A percentile compares a stretch with the other conserved stretches of the same genome.
phyloP scores from a whole-genome alignment of 2,113 vertebrate species.

The Galemys pyrenaicus region DNA sequence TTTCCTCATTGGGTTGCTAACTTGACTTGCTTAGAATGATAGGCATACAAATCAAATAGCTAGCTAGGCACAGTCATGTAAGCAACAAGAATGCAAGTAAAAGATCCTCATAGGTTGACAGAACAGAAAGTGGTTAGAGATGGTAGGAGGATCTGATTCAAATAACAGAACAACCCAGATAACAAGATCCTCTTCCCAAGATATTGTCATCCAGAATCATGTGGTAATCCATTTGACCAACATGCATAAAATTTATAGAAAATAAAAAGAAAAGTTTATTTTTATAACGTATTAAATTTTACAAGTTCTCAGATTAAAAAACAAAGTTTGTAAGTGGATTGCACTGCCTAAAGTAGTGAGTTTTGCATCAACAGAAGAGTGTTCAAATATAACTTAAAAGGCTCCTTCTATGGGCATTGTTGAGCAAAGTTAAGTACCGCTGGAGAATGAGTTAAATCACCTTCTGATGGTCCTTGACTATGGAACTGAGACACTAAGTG shows the following conservation, averaged over 20 bases:
- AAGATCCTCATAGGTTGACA: not conserved
- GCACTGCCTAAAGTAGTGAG: not conserved
- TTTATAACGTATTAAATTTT: not conserved
- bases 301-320: conserved; percentile 13
- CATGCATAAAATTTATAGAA: not conserved
- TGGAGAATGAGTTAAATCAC: not conserved
- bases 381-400: not conserved
- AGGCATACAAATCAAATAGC: not conserved
- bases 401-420: not conserved
- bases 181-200: not conserved
- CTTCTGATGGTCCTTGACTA: not conserved
- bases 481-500: too few relatives aligned
- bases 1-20: not conserved
- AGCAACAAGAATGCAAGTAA: not conserved
- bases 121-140: not conserved
- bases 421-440: not conserved
- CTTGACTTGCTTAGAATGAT: not conserved
- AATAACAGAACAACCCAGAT: not conserved
- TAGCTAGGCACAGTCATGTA: not conserved
- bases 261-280: not conserved
- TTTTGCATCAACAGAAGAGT: conserved; percentile 21
- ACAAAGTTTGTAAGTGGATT: not conserved
- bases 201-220: too few relatives aligned
- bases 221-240: not conserved
- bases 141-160: not conserved